Base-by-base conservation (phyloP, 2,888 invertebrate species). In the Melikaiella ostensackeni region DNA sequence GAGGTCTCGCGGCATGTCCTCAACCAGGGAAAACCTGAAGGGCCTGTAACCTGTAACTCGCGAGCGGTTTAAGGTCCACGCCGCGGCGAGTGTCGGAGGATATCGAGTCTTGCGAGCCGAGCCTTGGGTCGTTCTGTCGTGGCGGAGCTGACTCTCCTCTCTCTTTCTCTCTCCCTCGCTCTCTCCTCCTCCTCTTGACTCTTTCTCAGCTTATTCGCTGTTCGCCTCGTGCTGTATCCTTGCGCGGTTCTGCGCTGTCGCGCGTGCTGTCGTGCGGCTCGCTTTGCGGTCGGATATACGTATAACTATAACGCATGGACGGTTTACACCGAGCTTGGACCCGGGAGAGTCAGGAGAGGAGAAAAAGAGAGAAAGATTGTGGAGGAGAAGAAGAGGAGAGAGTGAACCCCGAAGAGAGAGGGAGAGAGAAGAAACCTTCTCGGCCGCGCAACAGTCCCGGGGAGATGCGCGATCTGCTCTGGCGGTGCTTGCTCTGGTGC, bases 391-490 rank as follows among this genome's bases (percentile, higher is more conserved):
- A 59, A 35, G 75, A 33, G 76, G 70, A 74, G 76, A 50, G 70
- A 76, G 63, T 66, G 80, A 64, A 78, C 76, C 81, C 82, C 81
- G 81, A 77, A 79, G 79, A 83, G 79, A 79, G 79, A 81, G 82
- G 80, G 79, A 81, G 78, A 73, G 76, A 74, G 75, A 57, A 42
- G 63, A 70, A 75, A 33, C 19, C 61, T 33, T 24, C 19, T 42
- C 61, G 82, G 76, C 77, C 86, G 87, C 84, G 85, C 83, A 85
- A 85, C 88, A 84, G 86, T 85, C 86, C 76, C 74, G 77, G 81
- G 83, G 81, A 81, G 83, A 83, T 78, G 82, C 79, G 81, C 84
- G 83, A 77, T 79, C 83, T 73, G 81, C 75, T 79, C 83, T 73
- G 80, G 74, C 77, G 79, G 75, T 33, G 78, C 46, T 63, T 73